phyloP scores from a whole-genome alignment of 2,797 vertebrate species.

The Danio jaintianensis region DNA sequence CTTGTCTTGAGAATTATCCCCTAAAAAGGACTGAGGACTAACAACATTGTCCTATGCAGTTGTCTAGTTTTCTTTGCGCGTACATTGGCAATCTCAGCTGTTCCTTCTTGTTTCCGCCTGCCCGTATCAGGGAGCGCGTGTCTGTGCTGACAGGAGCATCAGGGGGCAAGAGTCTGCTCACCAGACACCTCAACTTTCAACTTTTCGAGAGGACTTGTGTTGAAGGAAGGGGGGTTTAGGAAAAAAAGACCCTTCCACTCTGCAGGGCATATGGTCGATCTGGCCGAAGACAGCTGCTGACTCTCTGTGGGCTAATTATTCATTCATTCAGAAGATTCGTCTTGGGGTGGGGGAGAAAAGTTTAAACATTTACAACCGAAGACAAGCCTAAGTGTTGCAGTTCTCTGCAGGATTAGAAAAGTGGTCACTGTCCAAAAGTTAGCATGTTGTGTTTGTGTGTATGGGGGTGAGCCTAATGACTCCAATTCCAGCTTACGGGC shows the following conservation, averaged over 20 bases:
- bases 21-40: slow-evolving; percentile 58
- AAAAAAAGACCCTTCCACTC: slow-evolving; percentile 51
- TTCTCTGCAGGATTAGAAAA: background rate
- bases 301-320: slow-evolving; percentile 67
- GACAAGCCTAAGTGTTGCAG: slow-evolving; percentile 18
- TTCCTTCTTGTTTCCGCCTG: slow-evolving; percentile 22
- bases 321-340: slow-evolving; percentile 34
- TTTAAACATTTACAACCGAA: slow-evolving; percentile 24
- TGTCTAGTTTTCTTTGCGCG: slow-evolving; percentile 41
- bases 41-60: slow-evolving; percentile 1
- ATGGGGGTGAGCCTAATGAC: slow-evolving; percentile 58
- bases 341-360: slow-evolving; percentile 26
- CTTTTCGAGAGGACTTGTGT: slow-evolving; percentile 60
- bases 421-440: slow-evolving; percentile 32
- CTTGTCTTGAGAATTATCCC: slow-evolving; percentile 57
- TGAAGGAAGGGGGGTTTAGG: slow-evolving; percentile 31
- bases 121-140: background rate
- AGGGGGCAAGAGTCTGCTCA: background rate
- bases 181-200: slow-evolving; percentile 62
- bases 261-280: slow-evolving; percentile 66
- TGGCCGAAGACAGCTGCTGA: slow-evolving; percentile 67
- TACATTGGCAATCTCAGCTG: slow-evolving; percentile 44
- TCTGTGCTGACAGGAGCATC: slow-evolving; percentile 13
- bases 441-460: slow-evolving; percentile 23
- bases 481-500: slow-evolving; percentile 42